Evolutionary conservation across 2,888 invertebrate genomes (phyloP).

Genomic region (Dicroscelio sp.): DNA sequence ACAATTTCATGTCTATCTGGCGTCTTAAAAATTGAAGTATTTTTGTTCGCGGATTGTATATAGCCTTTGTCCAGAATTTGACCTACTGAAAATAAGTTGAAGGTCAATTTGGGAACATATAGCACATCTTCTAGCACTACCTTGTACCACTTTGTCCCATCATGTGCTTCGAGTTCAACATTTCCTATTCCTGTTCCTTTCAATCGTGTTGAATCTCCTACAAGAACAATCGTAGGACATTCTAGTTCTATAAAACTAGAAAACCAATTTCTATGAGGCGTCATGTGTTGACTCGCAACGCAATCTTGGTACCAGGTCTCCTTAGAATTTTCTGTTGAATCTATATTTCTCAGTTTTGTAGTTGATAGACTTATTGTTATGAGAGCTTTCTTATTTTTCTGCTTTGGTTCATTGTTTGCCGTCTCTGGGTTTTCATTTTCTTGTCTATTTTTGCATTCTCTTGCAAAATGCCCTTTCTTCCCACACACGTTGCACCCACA

Average conservation of each 20-base stretch:
- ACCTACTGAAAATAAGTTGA: too few species aligned
- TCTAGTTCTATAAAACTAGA: conserved; percentile 76
- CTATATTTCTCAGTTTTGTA: conserved; percentile 59
- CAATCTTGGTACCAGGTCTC: conserved; percentile 80
- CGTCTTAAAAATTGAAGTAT: not conserved
- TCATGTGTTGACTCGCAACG: conserved; percentile 87
- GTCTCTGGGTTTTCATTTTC: conserved; percentile 30
- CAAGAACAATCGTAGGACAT: conserved; percentile 65
- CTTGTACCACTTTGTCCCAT: not conserved
- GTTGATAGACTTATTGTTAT: conserved; percentile 75
- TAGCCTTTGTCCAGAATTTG: not conserved
- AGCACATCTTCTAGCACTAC: not conserved
- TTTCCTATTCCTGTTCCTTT: conserved; percentile 82
- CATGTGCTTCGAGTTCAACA: conserved; percentile 81
- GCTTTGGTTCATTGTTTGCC: too few species aligned
- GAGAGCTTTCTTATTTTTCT: conserved; percentile 28
- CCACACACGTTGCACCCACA: conserved; percentile 84
- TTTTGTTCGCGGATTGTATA: not conserved
- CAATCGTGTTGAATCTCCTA: conserved; percentile 83
- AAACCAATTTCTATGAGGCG: conserved; percentile 82
- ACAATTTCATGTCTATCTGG: not conserved
- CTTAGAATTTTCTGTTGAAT: conserved; percentile 56
- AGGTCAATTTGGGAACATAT: not conserved
- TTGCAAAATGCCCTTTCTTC: conserved; percentile 68
- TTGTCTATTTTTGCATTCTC: conserved; percentile 82